phyloP scores from a whole-genome alignment of 2,113 vertebrate species.

The Stigmatopora nigra region DNA sequence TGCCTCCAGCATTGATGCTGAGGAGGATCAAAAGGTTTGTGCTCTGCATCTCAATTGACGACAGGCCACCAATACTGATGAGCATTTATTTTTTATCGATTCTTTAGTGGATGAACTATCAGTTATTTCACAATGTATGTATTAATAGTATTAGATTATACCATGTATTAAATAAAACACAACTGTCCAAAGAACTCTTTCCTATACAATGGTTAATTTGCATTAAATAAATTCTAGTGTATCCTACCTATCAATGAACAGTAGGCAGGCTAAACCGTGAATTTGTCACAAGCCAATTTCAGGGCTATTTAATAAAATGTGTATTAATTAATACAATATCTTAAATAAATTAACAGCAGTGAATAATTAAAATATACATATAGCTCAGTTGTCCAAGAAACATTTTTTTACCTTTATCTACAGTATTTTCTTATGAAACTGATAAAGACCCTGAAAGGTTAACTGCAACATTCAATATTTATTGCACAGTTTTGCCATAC shows the following conservation, averaged over 20 bases:
- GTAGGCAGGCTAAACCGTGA: too few relatives aligned
- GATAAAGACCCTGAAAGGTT: conserved; percentile 59
- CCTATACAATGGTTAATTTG: not conserved
- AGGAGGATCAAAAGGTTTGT: conserved; percentile 69
- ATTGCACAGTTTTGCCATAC: conserved; percentile 61
- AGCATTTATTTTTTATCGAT: conserved; percentile 51
- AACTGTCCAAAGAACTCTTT: not conserved
- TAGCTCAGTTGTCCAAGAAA: too few relatives aligned
- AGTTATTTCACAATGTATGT: conserved; percentile 25
- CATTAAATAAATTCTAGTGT: conserved; percentile 16
- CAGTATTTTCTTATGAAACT: conserved; percentile 22
- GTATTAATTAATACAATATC: too few relatives aligned
- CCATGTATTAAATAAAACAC: not conserved
- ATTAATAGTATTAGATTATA: not conserved
- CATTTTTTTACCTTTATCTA: conserved; percentile 24
- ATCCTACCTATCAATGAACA: too few relatives aligned
- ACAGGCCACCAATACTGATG: conserved; percentile 66
- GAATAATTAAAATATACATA: too few relatives aligned
- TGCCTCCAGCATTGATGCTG: conserved; percentile 60
- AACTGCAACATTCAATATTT: conserved; percentile 70
- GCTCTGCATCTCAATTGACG: conserved; percentile 68
- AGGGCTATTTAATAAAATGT: not conserved
- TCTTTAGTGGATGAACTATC: conserved; percentile 53
- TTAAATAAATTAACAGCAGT: too few relatives aligned
- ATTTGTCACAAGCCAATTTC: not conserved